Evolutionary conservation across 2,888 invertebrate species (phyloP).

Genomic region (Gnatocerus cornutus): DNA sequence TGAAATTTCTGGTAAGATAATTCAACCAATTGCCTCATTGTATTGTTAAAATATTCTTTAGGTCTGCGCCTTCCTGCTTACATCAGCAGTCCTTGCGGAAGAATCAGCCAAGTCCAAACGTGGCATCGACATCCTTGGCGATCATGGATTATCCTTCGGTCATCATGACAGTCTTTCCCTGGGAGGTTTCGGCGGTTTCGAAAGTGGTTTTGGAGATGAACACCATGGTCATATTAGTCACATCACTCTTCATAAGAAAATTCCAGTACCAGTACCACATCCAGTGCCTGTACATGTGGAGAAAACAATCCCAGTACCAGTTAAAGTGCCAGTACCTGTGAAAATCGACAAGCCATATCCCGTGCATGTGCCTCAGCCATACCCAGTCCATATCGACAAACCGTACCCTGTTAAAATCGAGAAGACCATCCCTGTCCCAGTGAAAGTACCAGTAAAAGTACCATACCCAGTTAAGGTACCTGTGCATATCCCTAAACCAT

Average conservation of each 20-base stretch:
- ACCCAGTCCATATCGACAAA: conserved; percentile 73
- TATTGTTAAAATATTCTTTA: conserved; percentile 36
- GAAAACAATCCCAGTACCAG: conserved; percentile 60
- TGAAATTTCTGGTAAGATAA: conserved; percentile 62
- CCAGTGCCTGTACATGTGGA: conserved; percentile 45
- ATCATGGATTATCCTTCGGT: conserved; percentile 32
- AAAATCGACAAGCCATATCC: conserved; percentile 74
- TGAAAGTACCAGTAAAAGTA: conserved; percentile 68
- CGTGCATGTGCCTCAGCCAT: conserved; percentile 76
- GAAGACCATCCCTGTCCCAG: conserved; percentile 61
- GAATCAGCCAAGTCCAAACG: conserved; percentile 58
- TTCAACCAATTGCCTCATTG: background rate
- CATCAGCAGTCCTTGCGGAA: conserved; percentile 58
- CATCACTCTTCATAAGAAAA: conserved; percentile 49
- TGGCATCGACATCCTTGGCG: conserved; percentile 49
- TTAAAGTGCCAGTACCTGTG: conserved; percentile 71
- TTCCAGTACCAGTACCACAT: conserved; percentile 51
- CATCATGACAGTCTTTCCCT: conserved; percentile 47
- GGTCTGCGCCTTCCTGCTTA: conserved; percentile 59
- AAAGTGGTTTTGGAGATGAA: conserved; percentile 44
- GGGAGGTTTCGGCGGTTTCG: conserved; percentile 43
- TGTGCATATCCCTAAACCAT: conserved; percentile 62
- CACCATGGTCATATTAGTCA: conserved; percentile 40
- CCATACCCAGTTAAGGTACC: conserved; percentile 63
- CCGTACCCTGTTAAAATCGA: conserved; percentile 71